Evolutionary conservation across 1,140 invertebrate genomes (phyloP), one percentile per base, ranked within the genome.

Genomic region (Achroia grisella): DNA sequence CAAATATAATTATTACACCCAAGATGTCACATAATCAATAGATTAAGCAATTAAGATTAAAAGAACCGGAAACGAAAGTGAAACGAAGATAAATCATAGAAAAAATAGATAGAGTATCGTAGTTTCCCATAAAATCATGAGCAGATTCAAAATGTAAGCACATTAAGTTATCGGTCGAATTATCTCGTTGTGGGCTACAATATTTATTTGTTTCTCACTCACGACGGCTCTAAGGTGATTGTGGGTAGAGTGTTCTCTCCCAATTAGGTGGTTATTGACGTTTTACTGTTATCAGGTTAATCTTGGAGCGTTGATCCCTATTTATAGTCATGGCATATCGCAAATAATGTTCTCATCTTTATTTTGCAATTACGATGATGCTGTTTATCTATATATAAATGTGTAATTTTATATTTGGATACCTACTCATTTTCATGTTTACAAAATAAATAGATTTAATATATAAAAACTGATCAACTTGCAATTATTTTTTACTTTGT

Each of bases 231-330:
- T 50, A 49, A 42, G 64, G 62, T 59, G 65, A 62, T 69, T 71
- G 73, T 70, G 66, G 71, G 67, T 58, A 65, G 71, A 80, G 71
- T 74, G 72, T 82, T 74, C 73, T 74, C 71, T 79, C 70, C 81
- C 81, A 85, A 82, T 85, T 85, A 85, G 81, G 78, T 85, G 78
- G 71, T 82, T 85, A 85, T 85, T 78, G 81, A 85, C 78, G 75
- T 76, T 85, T 82, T 81, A 85, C 75, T 76, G 69, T 76, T 85
- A 85, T 85, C 81, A 57, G 46, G 30, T 60, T 55, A 71, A 85
- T 85, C 78, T 82, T 58, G 53, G 52, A 67, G 63, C 56, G 43
- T 60, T 62, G 54, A 48, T 41, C 61, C 62, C 48, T 68, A 74
- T 82, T 64, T 62, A 62, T 80, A 79, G 78, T 67, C 30, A 2